phyloP scores from a whole-genome alignment of 2,113 vertebrate species.

The Syngnathus scovelli region DNA sequence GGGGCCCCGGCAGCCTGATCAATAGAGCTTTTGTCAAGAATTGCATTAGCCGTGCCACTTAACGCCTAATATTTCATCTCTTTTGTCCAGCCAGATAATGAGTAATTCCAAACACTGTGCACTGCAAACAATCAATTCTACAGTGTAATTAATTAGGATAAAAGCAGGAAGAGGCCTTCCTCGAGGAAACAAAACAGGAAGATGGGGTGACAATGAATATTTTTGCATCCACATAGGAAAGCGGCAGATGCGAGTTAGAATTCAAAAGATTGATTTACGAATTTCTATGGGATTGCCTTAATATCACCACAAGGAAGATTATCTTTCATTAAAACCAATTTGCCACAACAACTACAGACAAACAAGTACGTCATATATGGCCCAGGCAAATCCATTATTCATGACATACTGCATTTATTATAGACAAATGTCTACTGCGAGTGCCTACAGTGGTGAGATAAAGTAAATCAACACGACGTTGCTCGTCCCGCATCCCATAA shows the following conservation, averaged over 20 bases:
- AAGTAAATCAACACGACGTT: conserved; percentile 27
- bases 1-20: conserved; percentile 62
- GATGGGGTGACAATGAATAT: conserved; percentile 6
- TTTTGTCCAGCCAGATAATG: conserved; percentile 66
- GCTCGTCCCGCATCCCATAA: not conserved
- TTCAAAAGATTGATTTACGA: conserved; percentile 12
- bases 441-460: conserved; percentile 7
- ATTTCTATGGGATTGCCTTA: conserved; percentile 18
- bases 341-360: conserved; percentile 12
- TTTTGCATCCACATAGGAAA: conserved; percentile 4
- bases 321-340: conserved; percentile 28
- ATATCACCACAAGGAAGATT: not conserved
- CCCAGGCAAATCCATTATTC: conserved; percentile 36
- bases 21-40: conserved; percentile 71
- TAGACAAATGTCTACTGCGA: conserved; percentile 35
- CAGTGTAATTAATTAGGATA: conserved; percentile 65
- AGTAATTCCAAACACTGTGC: conserved; percentile 63
- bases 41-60: conserved; percentile 73
- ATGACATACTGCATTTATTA: conserved; percentile 6
- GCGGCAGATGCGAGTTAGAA: not conserved
- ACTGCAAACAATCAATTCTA: conserved; percentile 70
- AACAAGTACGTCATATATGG: conserved; percentile 17
- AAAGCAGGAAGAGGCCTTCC: conserved; percentile 48
- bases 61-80: conserved; percentile 76
- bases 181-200: conserved; percentile 28